Base-by-base conservation (phyloP, 2,888 invertebrate species). In the Zeuzera pyrina region DNA sequence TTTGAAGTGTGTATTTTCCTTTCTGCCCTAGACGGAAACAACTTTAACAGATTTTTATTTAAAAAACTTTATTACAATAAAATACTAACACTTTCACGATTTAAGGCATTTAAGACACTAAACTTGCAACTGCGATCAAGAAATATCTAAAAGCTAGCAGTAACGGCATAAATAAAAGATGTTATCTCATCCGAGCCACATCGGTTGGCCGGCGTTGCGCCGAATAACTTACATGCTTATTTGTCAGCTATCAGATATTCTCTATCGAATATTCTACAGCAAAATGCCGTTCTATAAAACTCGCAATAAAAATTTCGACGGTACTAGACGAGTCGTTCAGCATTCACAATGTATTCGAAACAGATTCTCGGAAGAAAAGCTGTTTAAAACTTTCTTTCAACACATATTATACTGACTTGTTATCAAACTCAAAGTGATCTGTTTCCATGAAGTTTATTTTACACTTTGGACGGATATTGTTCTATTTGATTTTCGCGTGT, bases 371-470 rank as follows among this genome's bases (percentile, higher is more conserved):
- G 13, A 16, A 16, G 13, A 24, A 28, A 23, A 11, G 14, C 11
- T 15, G 27, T 28, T 29, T 27, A 31, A 30, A 45, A 51, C 42
- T 50, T 51, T 47, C 38, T 30, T 35, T 38, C 33, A 30, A 45
- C 46, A 39, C 49, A 49, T 49, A 52, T 40, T n/a, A n/a, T n/a
- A 47, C 43, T 44, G 46, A 52, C 42, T 49, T 35, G 38, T 45
- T 31, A 12, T 16, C n/a, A 16, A 35, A 42, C 36, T 33, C 29
- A 22, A 30, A 38, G 24, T 36, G 30, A 35, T 35, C 42, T 39
- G 35, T 34, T 36, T 41, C 34, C 31, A 36, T 36, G 22, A 34
- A 34, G 33, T 34, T 38, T 30, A 35, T 34, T 34, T 32, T 24
- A 1, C n/a, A 15, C 27, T 32, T 10, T 14, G 29, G 29, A 23